phyloP scores from a whole-genome alignment of 37 sponge, comb jelly and placozoan genomes.

The Chondrilla cf. caribensis region DNA sequence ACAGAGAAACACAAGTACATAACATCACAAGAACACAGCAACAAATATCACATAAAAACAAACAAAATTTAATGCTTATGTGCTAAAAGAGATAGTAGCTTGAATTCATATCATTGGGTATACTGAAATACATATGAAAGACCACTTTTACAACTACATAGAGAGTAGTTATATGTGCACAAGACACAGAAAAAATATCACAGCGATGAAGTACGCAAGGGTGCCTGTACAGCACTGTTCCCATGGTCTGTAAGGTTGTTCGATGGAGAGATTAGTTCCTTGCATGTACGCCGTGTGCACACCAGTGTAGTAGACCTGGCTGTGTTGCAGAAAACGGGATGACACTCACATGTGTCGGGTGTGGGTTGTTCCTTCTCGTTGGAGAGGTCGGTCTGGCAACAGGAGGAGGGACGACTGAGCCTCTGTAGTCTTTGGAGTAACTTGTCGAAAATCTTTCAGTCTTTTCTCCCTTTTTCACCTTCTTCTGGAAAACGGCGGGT shows the following conservation, averaged over 20 bases:
- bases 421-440: conserved; percentile 55
- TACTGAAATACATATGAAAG: too few species aligned
- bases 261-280: too few species aligned
- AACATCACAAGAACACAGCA: neutral
- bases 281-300: too few species aligned
- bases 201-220: too few species aligned
- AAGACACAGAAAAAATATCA: too few species aligned
- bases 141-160: too few species aligned
- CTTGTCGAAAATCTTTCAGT: conserved; percentile 48
- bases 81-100: neutral
- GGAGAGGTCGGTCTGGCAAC: conserved; percentile 69
- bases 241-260: too few species aligned
- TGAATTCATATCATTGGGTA: neutral
- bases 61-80: too few species aligned
- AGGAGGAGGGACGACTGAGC: conserved; percentile 39
- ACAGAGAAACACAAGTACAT: neutral
- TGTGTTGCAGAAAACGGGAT: too few species aligned
- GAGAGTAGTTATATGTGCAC: too few species aligned
- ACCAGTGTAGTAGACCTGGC: too few species aligned
- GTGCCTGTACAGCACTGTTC: too few species aligned
- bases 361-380: conserved; percentile 77
- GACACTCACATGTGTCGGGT: conserved; percentile 57
- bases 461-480: neutral
- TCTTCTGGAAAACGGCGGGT: conserved; percentile 19
- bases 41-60: neutral